Evolutionary conservation across 2,888 invertebrate species (phyloP).

Genomic region (Drosophila ezoana): DNA sequence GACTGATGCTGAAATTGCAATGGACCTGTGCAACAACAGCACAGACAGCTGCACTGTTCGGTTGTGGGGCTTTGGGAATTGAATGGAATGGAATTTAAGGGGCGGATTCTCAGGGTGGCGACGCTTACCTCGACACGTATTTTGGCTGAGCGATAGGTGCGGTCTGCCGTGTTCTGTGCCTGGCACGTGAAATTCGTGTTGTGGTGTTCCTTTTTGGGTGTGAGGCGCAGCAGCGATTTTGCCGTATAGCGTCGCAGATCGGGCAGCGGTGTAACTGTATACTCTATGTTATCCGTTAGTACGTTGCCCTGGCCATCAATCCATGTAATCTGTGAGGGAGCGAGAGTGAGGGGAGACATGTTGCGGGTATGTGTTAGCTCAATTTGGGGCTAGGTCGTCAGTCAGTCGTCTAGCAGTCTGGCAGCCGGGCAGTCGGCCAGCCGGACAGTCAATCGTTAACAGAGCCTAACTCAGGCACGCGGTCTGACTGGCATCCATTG

Average conservation of each 20-base stretch:
- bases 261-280: constrained; percentile 90
- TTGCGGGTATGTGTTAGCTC: constrained; percentile 17
- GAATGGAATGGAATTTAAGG: constrained; percentile 1
- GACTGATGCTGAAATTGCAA: constrained; percentile 46
- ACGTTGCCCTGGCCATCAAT: constrained; percentile 95
- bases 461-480: constrained; percentile 1
- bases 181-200: constrained; percentile 96
- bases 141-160: constrained; percentile 92
- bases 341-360: neutral
- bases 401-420: neutral
- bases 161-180: constrained; percentile 95
- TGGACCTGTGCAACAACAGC: constrained; percentile 21
- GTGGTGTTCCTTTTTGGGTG: constrained; percentile 94
- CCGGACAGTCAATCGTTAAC: neutral
- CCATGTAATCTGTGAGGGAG: constrained; percentile 91
- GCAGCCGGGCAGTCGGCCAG: neutral
- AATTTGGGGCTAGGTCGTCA: constrained; percentile 9
- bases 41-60: neutral
- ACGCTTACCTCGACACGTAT: constrained; percentile 91
- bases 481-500: constrained; percentile 31
- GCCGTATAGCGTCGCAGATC: constrained; percentile 94
- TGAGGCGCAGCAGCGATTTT: constrained; percentile 92
- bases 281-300: constrained; percentile 91
- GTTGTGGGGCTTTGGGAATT: neutral
- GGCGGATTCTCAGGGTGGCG: neutral